These are phyloP conservation scores for Danio albolineatus DNA, from an alignment of 2,797 vertebrate genomes.

Conservation along the genomic window DNA sequence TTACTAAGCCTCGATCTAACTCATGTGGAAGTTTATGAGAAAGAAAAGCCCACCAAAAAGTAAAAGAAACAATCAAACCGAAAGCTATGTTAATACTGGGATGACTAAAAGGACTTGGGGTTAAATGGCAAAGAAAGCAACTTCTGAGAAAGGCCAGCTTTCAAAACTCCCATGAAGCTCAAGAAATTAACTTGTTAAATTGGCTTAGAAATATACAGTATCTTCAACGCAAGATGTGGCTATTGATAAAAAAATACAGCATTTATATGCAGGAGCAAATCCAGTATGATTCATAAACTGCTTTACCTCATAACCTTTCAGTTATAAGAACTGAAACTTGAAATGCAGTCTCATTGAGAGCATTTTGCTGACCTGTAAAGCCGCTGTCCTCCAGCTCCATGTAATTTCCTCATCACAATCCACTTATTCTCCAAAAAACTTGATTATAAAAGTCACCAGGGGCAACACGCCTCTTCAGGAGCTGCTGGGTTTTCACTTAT, in stretches of 20 bases:
- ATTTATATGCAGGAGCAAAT: neutral
- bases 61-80: neutral
- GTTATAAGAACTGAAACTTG: neutral
- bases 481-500: slow-evolving; percentile 40
- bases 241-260: neutral
- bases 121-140: slow-evolving; percentile 23
- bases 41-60: neutral
- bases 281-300: neutral
- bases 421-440: slow-evolving; percentile 45
- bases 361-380: neutral
- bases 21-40: neutral
- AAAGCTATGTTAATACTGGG: neutral
- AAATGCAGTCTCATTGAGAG: slow-evolving; percentile 5
- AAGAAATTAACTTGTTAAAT: neutral
- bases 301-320: neutral
- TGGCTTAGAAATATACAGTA: neutral
- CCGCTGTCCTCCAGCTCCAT: slow-evolving; percentile 30
- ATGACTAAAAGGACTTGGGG: neutral
- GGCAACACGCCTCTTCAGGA: slow-evolving; percentile 46
- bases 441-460: slow-evolving; percentile 38
- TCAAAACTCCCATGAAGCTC: neutral
- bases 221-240: neutral
- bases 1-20: neutral
- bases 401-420: slow-evolving; percentile 52
- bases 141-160: slow-evolving; percentile 14